Conservation (phyloP, 2,113 vertebrate species). For the Lamprotornis superbus region DNA sequence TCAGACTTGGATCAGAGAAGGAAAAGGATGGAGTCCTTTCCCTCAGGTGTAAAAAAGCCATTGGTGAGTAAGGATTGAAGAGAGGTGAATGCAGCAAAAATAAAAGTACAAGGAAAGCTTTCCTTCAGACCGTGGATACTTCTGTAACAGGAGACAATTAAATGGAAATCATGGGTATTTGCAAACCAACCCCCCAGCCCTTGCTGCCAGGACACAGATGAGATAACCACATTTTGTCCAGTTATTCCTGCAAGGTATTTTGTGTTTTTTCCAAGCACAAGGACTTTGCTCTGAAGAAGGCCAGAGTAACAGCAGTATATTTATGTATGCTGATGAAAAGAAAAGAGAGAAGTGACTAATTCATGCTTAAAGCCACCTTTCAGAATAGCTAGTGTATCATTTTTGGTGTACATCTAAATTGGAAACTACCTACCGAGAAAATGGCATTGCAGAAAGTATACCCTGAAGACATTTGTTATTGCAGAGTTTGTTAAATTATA, state of each 20-base stretch:
- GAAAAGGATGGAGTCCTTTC: neutral
- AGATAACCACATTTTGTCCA: neutral
- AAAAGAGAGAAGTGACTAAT: slow-evolving; percentile 2
- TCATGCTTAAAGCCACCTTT: neutral
- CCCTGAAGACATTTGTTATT: slow-evolving; percentile 20
- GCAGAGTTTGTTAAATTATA: slow-evolving; percentile 59
- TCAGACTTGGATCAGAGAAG: neutral
- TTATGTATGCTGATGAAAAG: neutral
- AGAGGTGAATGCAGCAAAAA: neutral
- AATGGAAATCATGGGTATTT: neutral
- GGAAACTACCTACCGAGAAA: slow-evolving; percentile 21
- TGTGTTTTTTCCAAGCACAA: neutral
- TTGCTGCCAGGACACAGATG: too few relatives aligned
- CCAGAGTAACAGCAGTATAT: neutral
- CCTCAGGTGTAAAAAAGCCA: neutral
- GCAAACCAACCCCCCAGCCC: neutral
- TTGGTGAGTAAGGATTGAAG: neutral
- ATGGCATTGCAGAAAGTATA: neutral
- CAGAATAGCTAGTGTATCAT: neutral
- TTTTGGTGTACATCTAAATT: slow-evolving; percentile 21
- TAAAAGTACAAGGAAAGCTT: neutral
- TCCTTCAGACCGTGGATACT: neutral
- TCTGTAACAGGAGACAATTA: neutral
- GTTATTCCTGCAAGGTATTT: neutral
- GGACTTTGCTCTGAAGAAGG: neutral